A percentile compares a stretch with the other conserved stretches of the same genome.
Evolutionary conservation across 2,888 invertebrate genomes (phyloP).

Genomic region (Byasa hedistus): DNA sequence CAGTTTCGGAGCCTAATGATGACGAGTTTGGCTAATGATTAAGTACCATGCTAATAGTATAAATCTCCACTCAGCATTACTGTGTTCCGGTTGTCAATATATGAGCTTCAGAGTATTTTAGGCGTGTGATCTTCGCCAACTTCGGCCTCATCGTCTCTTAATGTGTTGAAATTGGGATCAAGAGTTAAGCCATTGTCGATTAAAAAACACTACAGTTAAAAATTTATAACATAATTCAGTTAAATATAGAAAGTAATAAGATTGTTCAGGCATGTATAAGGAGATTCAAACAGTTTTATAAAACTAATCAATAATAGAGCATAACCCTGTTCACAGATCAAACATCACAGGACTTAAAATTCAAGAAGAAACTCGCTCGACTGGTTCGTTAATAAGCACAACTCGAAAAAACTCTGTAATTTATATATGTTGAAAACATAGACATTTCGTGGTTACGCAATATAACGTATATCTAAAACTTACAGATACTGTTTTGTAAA

Average conservation of each 20-base stretch:
- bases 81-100: too few relatives aligned
- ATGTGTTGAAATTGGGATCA: too few relatives aligned
- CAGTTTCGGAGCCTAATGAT: too few relatives aligned
- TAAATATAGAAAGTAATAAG: not conserved
- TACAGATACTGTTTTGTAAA: not conserved
- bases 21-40: too few relatives aligned
- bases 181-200: too few relatives aligned
- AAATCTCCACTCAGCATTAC: too few relatives aligned
- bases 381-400: conserved; percentile 24
- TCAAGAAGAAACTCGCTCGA: conserved; percentile 22
- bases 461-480: conserved; percentile 4
- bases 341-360: conserved; percentile 19
- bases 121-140: too few relatives aligned
- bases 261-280: not conserved
- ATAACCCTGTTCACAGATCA: conserved; percentile 13
- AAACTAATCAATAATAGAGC: conserved; percentile 11
- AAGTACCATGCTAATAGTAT: too few relatives aligned
- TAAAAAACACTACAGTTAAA: too few relatives aligned
- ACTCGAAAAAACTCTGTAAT: conserved; percentile 20
- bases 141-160: too few relatives aligned
- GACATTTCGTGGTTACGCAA: conserved; percentile 23
- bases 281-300: not conserved
- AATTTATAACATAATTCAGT: not conserved
- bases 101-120: too few relatives aligned
- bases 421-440: conserved; percentile 23